Conservation (phyloP, 2,888 invertebrate species). For the Nebria brevicollis region DNA sequence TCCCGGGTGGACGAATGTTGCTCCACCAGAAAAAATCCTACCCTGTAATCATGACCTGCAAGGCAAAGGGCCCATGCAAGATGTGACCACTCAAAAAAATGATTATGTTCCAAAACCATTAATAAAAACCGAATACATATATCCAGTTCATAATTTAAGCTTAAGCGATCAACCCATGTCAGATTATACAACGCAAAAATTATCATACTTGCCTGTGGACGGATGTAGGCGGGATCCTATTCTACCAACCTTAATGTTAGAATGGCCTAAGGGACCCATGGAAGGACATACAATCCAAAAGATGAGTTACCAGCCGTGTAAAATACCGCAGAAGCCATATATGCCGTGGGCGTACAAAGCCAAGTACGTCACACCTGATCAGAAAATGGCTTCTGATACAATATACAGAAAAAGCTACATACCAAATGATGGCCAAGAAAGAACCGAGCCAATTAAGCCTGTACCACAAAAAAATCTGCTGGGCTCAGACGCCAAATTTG, state of each 20-base stretch:
- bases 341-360: conserved; percentile 62
- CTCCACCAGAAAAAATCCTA: conserved; percentile 68
- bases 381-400: conserved; percentile 59
- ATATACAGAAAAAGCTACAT: conserved; percentile 46
- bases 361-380: conserved; percentile 61
- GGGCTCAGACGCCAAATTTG: conserved; percentile 3
- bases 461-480: conserved; percentile 20
- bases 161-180: conserved; percentile 62
- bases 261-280: conserved; percentile 54
- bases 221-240: conserved; percentile 57
- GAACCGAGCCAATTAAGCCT: conserved; percentile 8
- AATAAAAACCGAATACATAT: conserved; percentile 63
- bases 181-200: conserved; percentile 68
- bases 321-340: conserved; percentile 58
- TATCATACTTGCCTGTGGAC: conserved; percentile 66
- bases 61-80: conserved; percentile 76
- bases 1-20: conserved; percentile 67
- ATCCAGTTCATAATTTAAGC: conserved; percentile 57
- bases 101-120: conserved; percentile 75
- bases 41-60: conserved; percentile 72
- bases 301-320: conserved; percentile 65
- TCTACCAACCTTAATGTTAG: conserved; percentile 55
- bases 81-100: conserved; percentile 77
- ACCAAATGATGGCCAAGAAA: conserved; percentile 13
- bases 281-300: conserved; percentile 54